Evolutionary conservation across 2,888 invertebrate genomes (phyloP), one percentile per base, ranked within the genome.

Genomic region (Thera obeliscata): DNA sequence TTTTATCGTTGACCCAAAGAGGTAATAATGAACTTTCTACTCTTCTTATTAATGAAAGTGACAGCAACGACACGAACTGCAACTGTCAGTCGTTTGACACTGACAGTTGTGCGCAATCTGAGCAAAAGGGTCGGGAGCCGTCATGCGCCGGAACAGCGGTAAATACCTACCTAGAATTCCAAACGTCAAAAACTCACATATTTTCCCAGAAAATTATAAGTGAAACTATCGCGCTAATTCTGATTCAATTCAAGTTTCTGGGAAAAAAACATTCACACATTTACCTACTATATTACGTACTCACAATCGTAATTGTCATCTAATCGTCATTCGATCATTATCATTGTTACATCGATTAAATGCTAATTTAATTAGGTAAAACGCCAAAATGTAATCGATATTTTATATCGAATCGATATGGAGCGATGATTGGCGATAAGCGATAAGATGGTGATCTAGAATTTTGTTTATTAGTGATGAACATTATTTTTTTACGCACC

Each of bases 341-440:
- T 59, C 67, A 76, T 78, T 76, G 74, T 76, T 70, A 72, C 72
- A 80, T 77, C 75, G 76, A 79, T 81, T 74, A 69, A 75, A 74
- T 80, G 79, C 79, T 76, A 81, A 82, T 77, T 82, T 80, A 83
- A 83, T 83, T 81, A 82, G 76, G 81, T 81, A 77, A 71, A 77
- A 79, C 78, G 73, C 73, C 72, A 78, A 77, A 78, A 12, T 77
- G 76, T 77, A 77, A 79, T 76, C 69, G 74, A 74, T 76, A 73
- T 56, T 36, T 60, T 58, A 73, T 70, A 72, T 74, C 73, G 60
- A 60, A 56, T 43, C 60, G 74, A 71, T 70, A 69, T 49, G 22
- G 36, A 63, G 22, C 56, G 71, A 74, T 74, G 48, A 43, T 9
- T 11, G 11, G 3, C 2, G 72, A 74, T 73, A 71, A 43, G 6